Conservation (phyloP, 2,797 vertebrate species). For the Meda fulgida region DNA sequence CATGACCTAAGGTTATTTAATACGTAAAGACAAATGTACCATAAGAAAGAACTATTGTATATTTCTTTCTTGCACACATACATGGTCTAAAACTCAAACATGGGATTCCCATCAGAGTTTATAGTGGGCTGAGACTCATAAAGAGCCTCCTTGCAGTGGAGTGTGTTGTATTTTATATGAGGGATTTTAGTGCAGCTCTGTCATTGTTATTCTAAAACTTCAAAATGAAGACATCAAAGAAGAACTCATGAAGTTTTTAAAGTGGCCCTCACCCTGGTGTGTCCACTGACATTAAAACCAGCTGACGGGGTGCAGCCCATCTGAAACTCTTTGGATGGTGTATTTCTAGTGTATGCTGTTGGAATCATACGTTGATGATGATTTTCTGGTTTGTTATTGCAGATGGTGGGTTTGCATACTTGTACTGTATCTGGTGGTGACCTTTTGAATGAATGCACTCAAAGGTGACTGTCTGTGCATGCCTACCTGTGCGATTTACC, state of each 20-base stretch:
- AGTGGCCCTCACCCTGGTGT: conserved; percentile 28
- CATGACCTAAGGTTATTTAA: conserved; percentile 55
- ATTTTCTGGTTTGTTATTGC: conserved; percentile 37
- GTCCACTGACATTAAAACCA: conserved; percentile 32
- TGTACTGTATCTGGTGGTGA: conserved; percentile 33
- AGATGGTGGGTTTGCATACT: conserved; percentile 45
- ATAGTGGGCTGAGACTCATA: conserved; percentile 46
- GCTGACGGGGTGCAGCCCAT: neutral
- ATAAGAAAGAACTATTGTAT: neutral
- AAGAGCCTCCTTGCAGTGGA: conserved; percentile 18
- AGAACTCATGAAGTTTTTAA: conserved; percentile 45
- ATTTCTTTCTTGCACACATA: neutral
- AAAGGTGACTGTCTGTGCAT: conserved; percentile 12
- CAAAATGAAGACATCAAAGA: conserved; percentile 60
- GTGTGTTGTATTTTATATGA: conserved; percentile 24
- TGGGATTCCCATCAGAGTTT: conserved; percentile 57
- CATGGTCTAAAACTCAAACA: conserved; percentile 34
- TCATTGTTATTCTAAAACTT: conserved; percentile 59
- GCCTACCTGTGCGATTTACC: conserved; percentile 14
- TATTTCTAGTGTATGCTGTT: conserved; percentile 26
- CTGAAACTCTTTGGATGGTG: neutral
- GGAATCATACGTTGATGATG: neutral
- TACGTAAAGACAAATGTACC: conserved; percentile 16
- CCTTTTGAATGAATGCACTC: conserved; percentile 24
- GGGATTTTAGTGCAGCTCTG: conserved; percentile 38